These are phyloP conservation scores for Catharus fuscescens DNA, from an alignment of 2,113 vertebrate genomes.

Conservation along the genomic window DNA sequence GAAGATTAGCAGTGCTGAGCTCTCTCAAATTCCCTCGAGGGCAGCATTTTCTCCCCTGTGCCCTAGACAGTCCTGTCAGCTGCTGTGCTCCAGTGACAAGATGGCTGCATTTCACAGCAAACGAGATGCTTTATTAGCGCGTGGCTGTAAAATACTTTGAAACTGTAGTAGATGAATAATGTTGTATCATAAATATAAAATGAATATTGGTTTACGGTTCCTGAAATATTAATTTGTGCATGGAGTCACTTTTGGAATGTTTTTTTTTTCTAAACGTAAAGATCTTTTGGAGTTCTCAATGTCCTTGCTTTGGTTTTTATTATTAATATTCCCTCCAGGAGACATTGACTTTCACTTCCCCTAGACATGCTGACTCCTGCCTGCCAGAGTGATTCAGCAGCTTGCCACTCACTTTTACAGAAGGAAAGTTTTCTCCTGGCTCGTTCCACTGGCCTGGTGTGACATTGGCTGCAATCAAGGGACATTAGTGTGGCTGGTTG, in stretches of 20 bases:
- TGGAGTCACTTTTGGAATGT: conserved; percentile 27
- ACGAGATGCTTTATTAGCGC: background rate
- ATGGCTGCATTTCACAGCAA: conserved; percentile 5
- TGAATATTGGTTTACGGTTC: conserved; percentile 60
- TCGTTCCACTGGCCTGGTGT: background rate
- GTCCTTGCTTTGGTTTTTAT: conserved; percentile 61
- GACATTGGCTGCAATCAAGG: background rate
- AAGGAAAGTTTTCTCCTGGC: conserved; percentile 22
- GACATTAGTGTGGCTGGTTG: background rate
- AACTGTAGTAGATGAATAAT: conserved; percentile 43
- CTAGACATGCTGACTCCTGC: conserved; percentile 46
- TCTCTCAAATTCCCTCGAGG: conserved; percentile 1
- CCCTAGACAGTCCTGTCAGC: background rate
- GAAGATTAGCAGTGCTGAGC: background rate
- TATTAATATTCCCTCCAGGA: conserved; percentile 52
- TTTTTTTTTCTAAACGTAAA: conserved; percentile 34
- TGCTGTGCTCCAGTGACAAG: background rate
- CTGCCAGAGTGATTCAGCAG: conserved; percentile 57
- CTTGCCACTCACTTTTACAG: conserved; percentile 46
- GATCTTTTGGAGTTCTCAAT: conserved; percentile 14
- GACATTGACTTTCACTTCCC: conserved; percentile 29
- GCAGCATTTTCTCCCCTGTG: background rate
- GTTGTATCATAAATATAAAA: conserved; percentile 65
- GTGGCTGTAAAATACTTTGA: background rate
- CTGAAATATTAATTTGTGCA: conserved; percentile 65